These are phyloP conservation scores for Corythoichthys intestinalis DNA, from an alignment of 2,113 vertebrate genomes.

Conservation along the genomic window DNA sequence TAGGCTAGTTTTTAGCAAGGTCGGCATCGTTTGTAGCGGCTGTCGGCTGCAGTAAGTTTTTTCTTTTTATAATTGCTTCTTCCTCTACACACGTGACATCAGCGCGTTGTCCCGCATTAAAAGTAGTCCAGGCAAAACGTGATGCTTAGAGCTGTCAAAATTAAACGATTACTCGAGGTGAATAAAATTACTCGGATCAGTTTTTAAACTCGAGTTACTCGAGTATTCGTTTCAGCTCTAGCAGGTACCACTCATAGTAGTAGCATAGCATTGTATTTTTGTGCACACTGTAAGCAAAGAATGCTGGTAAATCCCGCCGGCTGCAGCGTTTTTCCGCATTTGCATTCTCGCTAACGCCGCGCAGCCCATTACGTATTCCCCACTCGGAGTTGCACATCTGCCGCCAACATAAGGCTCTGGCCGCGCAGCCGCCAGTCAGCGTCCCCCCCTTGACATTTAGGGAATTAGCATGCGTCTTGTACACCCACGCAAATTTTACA, in stretches of 20 bases:
- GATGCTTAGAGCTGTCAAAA: no score
- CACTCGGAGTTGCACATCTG: conserved; percentile 43
- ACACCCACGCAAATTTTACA: conserved; percentile 25
- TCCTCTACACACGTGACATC: no score
- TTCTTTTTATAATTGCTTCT: no score
- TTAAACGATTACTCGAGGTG: no score
- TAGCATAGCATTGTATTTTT: not conserved
- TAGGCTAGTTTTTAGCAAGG: no score
- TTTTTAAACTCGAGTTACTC: no score
- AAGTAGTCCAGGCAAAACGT: no score
- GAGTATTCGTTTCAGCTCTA: no score
- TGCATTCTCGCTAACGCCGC: conserved; percentile 34
- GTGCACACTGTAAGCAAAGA: not conserved
- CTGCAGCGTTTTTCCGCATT: conserved; percentile 2
- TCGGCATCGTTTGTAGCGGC: no score
- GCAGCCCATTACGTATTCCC: conserved; percentile 37
- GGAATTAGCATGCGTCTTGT: conserved; percentile 32
- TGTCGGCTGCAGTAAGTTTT: no score
- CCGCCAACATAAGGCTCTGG: conserved; percentile 30
- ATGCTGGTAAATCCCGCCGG: not conserved
- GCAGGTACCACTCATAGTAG: not conserved
- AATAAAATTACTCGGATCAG: no score
- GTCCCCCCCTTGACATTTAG: conserved; percentile 26
- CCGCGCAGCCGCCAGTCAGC: conserved; percentile 14
- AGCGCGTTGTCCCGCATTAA: no score